These are phyloP conservation scores for Cylindroiulus punctatus DNA, from an alignment of 2,888 invertebrate species.

Conservation along the genomic window DNA sequence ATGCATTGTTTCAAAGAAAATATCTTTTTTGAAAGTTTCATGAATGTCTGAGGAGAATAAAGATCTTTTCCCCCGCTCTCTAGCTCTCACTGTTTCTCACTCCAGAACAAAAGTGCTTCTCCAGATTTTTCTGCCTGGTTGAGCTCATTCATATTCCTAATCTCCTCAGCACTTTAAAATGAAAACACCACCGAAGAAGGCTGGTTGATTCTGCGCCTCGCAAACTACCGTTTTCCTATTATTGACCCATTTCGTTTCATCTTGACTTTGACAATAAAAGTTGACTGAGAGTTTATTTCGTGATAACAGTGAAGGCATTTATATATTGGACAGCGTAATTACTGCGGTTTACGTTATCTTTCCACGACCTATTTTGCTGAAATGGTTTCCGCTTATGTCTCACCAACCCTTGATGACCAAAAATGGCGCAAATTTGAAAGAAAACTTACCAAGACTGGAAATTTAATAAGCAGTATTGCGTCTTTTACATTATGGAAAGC, in stretches of 20 bases:
- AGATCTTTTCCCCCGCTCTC: background rate
- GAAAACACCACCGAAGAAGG: constrained; percentile 23
- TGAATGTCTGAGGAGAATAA: constrained; percentile 50
- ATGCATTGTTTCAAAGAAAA: constrained; percentile 49
- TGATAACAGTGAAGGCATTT: constrained; percentile 49
- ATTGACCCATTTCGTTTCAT: constrained; percentile 50
- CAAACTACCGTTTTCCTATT: constrained; percentile 21
- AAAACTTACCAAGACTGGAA: background rate
- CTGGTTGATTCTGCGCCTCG: background rate
- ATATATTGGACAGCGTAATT: constrained; percentile 49
- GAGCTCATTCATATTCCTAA: constrained; percentile 53
- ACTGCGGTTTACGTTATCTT: constrained; percentile 45
- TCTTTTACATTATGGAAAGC: background rate
- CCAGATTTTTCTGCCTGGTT: constrained; percentile 47
- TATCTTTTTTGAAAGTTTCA: constrained; percentile 47
- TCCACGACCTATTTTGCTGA: background rate
- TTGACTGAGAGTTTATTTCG: constrained; percentile 52
- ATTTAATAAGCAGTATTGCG: background rate
- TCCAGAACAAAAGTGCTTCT: constrained; percentile 48
- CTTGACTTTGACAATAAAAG: constrained; percentile 51
- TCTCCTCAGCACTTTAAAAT: constrained; percentile 49
- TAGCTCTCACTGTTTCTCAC: constrained; percentile 1
- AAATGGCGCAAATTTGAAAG: background rate
- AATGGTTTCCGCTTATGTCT: background rate
- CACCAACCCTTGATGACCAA: background rate